Evolutionary conservation across 2,113 vertebrate genomes (phyloP).

Genomic region (Lynx canadensis): DNA sequence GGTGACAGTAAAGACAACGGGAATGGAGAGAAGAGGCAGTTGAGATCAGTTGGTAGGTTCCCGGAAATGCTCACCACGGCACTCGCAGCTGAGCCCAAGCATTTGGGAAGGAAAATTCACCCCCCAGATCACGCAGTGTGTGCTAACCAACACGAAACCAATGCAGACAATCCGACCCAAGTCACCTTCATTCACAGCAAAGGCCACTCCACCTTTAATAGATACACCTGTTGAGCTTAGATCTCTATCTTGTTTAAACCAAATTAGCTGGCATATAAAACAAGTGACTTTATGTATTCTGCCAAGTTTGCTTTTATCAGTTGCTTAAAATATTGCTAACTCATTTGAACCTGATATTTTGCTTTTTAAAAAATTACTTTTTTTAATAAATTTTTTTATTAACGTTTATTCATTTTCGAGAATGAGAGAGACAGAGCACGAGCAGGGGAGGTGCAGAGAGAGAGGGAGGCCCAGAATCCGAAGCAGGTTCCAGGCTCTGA

Average conservation of each 20-base stretch:
- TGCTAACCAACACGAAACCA: background rate
- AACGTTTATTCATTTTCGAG: no score
- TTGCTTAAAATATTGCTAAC: background rate
- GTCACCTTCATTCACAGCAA: background rate
- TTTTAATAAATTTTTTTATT: no score
- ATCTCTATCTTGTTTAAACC: background rate
- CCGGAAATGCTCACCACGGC: background rate
- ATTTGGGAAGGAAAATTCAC: background rate
- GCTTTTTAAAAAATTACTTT: background rate
- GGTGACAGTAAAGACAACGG: background rate
- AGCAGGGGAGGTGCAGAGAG: no score
- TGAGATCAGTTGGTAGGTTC: no score
- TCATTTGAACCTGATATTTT: background rate
- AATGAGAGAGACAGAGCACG: no score
- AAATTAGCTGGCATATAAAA: background rate
- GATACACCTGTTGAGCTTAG: background rate
- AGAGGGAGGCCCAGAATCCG: no score
- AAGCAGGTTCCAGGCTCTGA: no score
- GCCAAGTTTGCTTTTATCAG: background rate
- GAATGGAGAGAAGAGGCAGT: no score
- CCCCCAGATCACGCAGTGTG: accelerated
- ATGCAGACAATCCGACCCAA: accelerated
- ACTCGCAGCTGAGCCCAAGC: background rate
- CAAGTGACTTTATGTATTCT: background rate
- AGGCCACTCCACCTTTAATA: background rate